Percentiles rank a stretch among this genome's conserved stretches.
Evolutionary conservation across 2,113 vertebrate species (phyloP).

Genomic region (Globicephala melas): DNA sequence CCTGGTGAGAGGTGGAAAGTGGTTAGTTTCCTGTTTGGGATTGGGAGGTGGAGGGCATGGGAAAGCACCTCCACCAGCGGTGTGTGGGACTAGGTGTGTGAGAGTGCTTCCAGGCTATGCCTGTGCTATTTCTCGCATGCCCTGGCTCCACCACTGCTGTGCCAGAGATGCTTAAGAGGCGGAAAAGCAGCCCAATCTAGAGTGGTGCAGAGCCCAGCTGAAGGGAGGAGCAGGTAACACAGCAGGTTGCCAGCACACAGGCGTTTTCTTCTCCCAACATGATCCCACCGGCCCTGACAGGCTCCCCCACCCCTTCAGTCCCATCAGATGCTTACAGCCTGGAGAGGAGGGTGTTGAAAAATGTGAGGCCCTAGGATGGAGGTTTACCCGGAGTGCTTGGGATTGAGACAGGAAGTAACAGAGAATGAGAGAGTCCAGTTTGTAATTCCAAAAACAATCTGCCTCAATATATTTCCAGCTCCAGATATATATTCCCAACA

Average conservation of each 20-base stretch:
- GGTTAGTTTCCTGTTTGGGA: not conserved
- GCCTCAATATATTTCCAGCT: too few relatives aligned
- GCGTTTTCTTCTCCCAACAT: not conserved
- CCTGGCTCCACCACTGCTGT: not conserved
- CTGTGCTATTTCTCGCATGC: too few relatives aligned
- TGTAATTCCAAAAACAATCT: not conserved
- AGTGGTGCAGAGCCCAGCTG: not conserved
- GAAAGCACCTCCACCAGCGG: not conserved
- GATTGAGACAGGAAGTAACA: not conserved
- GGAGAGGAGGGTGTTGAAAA: not conserved
- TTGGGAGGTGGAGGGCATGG: rapidly evolving
- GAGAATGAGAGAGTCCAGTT: not conserved
- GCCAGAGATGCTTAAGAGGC: not conserved
- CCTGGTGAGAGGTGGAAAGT: not conserved
- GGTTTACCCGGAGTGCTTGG: not conserved
- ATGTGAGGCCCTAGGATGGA: not conserved
- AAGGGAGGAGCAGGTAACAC: not conserved
- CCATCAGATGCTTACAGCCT: not conserved
- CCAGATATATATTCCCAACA: not conserved
- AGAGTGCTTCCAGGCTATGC: not conserved
- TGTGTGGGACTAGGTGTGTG: not conserved
- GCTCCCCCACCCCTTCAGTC: too few relatives aligned
- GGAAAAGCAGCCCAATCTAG: not conserved
- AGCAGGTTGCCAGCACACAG: not conserved
- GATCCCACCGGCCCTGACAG: not conserved